Conservation (phyloP, 1,140 invertebrate genomes). For the Anagrus nilaparvatae region DNA sequence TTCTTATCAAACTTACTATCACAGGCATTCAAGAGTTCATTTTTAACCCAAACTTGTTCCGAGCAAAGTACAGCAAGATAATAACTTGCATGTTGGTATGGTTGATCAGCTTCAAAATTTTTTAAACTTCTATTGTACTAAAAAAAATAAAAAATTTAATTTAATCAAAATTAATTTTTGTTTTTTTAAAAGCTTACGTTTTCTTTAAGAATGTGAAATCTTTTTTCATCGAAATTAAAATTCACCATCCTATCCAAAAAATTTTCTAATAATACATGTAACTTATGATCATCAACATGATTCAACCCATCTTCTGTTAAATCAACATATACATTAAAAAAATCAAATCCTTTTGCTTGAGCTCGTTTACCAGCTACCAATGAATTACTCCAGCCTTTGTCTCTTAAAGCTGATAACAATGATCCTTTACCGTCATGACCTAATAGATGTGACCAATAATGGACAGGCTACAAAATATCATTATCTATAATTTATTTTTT, state of each 20-base stretch:
- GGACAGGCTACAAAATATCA: slow-evolving; percentile 57
- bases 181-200: slow-evolving; percentile 43
- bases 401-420: slow-evolving; percentile 78
- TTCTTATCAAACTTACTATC: slow-evolving; percentile 48
- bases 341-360: slow-evolving; percentile 75
- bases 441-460: slow-evolving; percentile 84
- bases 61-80: slow-evolving; percentile 73
- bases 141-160: slow-evolving; percentile 22
- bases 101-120: slow-evolving; percentile 82
- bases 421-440: slow-evolving; percentile 95
- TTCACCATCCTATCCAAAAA: slow-evolving; percentile 75
- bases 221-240: slow-evolving; percentile 71
- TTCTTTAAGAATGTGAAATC: slow-evolving; percentile 89
- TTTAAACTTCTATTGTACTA: slow-evolving; percentile 65
- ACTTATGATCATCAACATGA: slow-evolving; percentile 82
- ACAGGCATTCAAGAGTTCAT: slow-evolving; percentile 70
- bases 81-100: slow-evolving; percentile 88
- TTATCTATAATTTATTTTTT: no score
- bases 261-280: slow-evolving; percentile 75
- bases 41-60: slow-evolving; percentile 80
- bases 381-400: slow-evolving; percentile 81
- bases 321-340: slow-evolving; percentile 82
- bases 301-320: slow-evolving; percentile 84
- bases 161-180: slow-evolving; percentile 4
- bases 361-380: slow-evolving; percentile 66